These are phyloP conservation scores for Helogale parvula DNA, from an alignment of 2,113 vertebrate genomes.

Conservation along the genomic window DNA sequence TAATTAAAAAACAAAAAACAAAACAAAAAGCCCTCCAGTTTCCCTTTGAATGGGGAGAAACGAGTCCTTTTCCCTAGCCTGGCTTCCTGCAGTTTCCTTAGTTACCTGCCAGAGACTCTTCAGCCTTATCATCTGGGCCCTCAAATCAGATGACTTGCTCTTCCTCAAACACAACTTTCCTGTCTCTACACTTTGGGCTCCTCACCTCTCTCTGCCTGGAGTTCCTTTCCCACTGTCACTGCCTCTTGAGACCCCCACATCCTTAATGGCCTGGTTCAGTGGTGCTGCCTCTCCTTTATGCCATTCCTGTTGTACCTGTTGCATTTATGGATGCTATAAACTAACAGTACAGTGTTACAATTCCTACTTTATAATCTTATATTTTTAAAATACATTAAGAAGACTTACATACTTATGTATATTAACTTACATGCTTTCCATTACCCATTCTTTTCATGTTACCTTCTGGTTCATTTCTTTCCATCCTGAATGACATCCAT, in stretches of 20 bases:
- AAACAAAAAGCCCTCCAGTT: neutral
- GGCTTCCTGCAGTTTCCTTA: neutral
- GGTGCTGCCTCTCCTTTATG: neutral
- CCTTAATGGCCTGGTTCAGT: neutral
- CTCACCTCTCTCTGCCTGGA: neutral
- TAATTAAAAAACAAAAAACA: neutral
- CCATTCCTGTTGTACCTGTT: neutral
- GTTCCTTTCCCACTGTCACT: neutral
- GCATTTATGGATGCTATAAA: neutral
- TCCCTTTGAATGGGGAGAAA: neutral
- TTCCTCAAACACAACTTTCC: neutral
- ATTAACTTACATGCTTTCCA: neutral
- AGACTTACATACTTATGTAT: neutral
- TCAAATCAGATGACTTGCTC: neutral
- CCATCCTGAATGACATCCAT: neutral
- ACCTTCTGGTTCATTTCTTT: conserved; percentile 23
- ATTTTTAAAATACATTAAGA: neutral
- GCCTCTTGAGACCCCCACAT: neutral
- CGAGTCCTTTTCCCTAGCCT: neutral
- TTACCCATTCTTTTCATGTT: neutral
- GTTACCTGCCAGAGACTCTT: neutral
- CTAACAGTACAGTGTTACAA: neutral
- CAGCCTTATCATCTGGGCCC: neutral
- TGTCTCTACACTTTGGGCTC: neutral
- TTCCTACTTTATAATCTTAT: neutral